phyloP scores from a whole-genome alignment of 92 coral and sea anemone genomes.

The Umimayanthus kanabou region DNA sequence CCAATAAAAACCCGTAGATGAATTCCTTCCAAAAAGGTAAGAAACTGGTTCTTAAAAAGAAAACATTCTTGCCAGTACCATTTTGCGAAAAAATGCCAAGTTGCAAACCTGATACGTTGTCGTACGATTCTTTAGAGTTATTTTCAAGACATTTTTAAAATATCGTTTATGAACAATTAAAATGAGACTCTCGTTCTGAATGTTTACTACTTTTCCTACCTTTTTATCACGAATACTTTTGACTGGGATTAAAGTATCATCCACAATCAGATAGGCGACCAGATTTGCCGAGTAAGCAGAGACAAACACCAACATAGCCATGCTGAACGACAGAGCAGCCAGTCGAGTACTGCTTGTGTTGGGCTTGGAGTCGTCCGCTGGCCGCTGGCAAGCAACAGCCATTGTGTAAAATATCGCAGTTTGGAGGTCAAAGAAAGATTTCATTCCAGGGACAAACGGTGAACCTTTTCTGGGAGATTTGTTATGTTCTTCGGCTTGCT shows the following conservation, averaged over 20 bases:
- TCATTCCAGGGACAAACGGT: neutral
- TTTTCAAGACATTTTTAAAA: too few species aligned
- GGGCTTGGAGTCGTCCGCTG: slow-evolving; percentile 78
- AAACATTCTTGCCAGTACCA: neutral
- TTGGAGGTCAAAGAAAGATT: slow-evolving; percentile 64
- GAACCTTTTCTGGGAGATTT: slow-evolving; percentile 10
- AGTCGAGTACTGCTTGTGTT: slow-evolving; percentile 73
- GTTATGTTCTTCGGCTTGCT: neutral
- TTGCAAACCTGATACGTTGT: too few species aligned
- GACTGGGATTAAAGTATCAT: slow-evolving; percentile 72
- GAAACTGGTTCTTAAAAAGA: too few species aligned
- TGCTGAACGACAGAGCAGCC: slow-evolving; percentile 78
- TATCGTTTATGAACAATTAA: too few species aligned
- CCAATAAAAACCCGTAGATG: too few species aligned
- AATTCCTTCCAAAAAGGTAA: too few species aligned
- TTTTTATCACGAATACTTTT: slow-evolving; percentile 75
- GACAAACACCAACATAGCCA: slow-evolving; percentile 83
- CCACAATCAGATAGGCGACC: slow-evolving; percentile 80
- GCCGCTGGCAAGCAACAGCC: slow-evolving; percentile 81
- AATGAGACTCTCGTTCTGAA: neutral
- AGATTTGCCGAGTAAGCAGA: slow-evolving; percentile 86
- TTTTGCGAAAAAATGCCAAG: too few species aligned
- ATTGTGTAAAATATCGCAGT: slow-evolving; percentile 77
- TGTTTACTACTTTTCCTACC: slow-evolving; percentile 40
- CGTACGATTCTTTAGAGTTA: too few species aligned